These are phyloP conservation scores for Saturnia japonica DNA, from an alignment of 2,888 invertebrate species.

Conservation along the genomic window DNA sequence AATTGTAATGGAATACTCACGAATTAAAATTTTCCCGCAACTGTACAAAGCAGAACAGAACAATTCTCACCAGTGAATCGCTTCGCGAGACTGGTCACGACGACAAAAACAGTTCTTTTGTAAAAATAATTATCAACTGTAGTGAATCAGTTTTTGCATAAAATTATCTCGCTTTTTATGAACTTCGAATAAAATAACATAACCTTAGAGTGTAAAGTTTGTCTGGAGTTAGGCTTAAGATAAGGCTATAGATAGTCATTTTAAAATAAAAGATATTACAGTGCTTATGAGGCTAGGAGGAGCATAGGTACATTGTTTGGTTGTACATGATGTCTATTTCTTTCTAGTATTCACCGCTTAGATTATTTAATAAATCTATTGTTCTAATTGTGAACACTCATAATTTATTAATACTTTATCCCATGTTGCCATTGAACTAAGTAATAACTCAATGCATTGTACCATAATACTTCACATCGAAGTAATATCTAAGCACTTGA, in stretches of 20 bases:
- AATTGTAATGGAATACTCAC: conserved; percentile 14
- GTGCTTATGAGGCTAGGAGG: not conserved
- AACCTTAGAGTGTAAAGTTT: conserved; percentile 1
- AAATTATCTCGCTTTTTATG: conserved; percentile 20
- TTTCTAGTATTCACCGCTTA: not conserved
- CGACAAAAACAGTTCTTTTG: conserved; percentile 30
- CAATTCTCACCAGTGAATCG: conserved; percentile 28
- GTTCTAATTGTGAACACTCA: not conserved
- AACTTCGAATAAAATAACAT: not conserved
- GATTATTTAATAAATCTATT: no score
- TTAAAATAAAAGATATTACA: not conserved
- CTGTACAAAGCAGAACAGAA: conserved; percentile 22
- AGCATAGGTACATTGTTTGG: not conserved
- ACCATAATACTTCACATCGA: not conserved
- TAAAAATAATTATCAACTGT: conserved; percentile 22
- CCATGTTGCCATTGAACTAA: no score
- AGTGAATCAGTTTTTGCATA: conserved; percentile 22
- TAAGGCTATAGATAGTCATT: not conserved
- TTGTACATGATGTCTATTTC: not conserved
- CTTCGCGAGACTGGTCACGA: conserved; percentile 31
- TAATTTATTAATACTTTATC: no score
- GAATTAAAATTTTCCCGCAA: conserved; percentile 19
- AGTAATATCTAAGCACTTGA: not conserved
- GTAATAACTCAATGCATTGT: not conserved
- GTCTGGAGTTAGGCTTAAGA: not conserved